phyloP scores from a whole-genome alignment of 2,888 invertebrate genomes.

The Tridacna gigas region DNA sequence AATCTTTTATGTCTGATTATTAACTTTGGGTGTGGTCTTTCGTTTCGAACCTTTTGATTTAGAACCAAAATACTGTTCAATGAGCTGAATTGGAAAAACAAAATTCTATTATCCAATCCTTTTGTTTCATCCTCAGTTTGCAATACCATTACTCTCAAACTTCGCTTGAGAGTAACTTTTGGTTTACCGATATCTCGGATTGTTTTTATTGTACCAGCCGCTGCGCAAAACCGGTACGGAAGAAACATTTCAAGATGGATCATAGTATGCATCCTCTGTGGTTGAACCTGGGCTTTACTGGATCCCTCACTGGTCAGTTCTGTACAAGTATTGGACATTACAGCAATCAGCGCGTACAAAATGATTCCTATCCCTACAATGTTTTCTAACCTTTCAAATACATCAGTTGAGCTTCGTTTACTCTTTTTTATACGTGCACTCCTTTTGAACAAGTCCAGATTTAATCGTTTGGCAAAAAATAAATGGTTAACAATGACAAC shows the following conservation, averaged over 20 bases:
- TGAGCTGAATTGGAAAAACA: not conserved
- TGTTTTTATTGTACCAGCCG: not conserved
- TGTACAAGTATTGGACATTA: slow-evolving; percentile 12
- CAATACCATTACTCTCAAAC: not conserved
- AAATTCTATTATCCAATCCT: not conserved
- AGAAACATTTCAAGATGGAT: slow-evolving; percentile 23
- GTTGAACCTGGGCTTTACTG: not conserved
- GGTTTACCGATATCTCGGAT: not conserved
- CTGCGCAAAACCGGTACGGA: not conserved
- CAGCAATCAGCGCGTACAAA: slow-evolving; percentile 22
- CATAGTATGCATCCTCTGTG: slow-evolving; percentile 29
- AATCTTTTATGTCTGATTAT: no score
- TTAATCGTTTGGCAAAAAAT: no score
- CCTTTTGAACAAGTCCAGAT: no score
- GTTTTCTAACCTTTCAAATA: no score
- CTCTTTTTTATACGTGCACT: no score
- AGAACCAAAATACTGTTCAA: no score
- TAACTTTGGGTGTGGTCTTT: no score
- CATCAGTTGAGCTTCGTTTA: no score
- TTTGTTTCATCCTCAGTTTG: not conserved
- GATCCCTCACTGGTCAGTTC: not conserved
- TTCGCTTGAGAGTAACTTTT: not conserved
- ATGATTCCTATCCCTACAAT: no score
- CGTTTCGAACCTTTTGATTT: no score
- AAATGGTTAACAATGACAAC: no score